Percentiles rank a stretch among this genome's conserved stretches.
Conservation (phyloP, 2,113 vertebrate genomes). For the Corynorhinus townsendii region DNA sequence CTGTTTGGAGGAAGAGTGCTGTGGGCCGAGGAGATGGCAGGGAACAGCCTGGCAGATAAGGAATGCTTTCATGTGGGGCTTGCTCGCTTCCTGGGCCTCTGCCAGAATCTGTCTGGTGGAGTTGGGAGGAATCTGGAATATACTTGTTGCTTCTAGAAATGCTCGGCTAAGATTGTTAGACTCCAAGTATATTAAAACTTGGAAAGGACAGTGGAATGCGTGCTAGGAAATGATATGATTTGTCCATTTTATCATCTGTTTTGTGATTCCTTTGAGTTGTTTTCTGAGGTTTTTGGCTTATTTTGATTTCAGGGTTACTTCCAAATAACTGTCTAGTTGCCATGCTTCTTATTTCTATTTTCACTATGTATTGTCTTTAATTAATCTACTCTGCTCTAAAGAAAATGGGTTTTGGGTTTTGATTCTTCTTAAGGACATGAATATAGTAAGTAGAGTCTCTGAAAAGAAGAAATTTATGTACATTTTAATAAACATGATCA, state of each 20-base stretch:
- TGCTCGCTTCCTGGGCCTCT: fast-evolving
- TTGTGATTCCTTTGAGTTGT: background rate
- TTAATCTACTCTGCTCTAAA: background rate
- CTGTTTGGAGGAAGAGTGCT: background rate
- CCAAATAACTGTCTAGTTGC: background rate
- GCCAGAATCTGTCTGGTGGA: background rate
- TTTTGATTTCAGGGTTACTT: background rate
- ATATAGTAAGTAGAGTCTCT: background rate
- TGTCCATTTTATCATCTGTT: background rate
- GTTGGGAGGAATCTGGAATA: background rate
- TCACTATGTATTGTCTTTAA: background rate
- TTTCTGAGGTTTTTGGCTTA: slow-evolving; percentile 5
- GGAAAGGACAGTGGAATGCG: background rate
- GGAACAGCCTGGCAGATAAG: background rate
- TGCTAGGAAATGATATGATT: background rate
- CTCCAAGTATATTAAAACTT: background rate
- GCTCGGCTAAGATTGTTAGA: background rate
- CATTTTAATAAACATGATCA: background rate
- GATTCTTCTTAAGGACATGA: background rate
- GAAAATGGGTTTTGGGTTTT: background rate
- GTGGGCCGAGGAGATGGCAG: background rate
- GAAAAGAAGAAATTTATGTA: background rate
- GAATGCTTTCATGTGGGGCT: background rate
- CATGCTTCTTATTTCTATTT: background rate
- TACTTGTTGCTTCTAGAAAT: background rate